phyloP scores from a whole-genome alignment of 2,113 vertebrate genomes.

The Bos javanicus region DNA sequence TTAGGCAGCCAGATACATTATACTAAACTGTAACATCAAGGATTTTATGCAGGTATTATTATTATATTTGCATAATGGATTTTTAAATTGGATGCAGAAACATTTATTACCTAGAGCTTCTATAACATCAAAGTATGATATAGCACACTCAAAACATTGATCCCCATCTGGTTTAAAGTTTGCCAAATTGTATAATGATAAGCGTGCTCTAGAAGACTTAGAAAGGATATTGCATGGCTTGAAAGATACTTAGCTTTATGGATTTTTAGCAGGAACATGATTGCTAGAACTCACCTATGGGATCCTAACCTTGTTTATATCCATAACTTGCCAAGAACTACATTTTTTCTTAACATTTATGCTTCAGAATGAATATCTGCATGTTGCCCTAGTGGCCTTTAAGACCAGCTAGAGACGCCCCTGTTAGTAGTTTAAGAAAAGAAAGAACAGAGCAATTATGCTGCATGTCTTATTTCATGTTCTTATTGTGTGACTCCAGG shows the following conservation, averaged over 20 bases:
- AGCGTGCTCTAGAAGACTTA: slow-evolving; percentile 41
- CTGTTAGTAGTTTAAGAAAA: neutral
- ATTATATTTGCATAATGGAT: slow-evolving; percentile 60
- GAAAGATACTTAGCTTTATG: slow-evolving; percentile 52
- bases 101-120: slow-evolving; percentile 52
- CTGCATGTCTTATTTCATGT: neutral
- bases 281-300: slow-evolving; percentile 26
- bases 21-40: slow-evolving; percentile 42
- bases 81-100: slow-evolving; percentile 56
- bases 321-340: neutral
- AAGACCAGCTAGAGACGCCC: neutral
- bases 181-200: slow-evolving; percentile 49
- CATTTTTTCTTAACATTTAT: slow-evolving; percentile 43
- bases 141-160: slow-evolving; percentile 44
- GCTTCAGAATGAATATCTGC: slow-evolving; percentile 31
- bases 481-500: neutral
- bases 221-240: slow-evolving; percentile 35
- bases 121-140: slow-evolving; percentile 41
- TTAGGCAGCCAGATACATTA: neutral
- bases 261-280: slow-evolving; percentile 45
- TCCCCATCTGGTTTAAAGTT: slow-evolving; percentile 51
- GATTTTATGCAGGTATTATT: slow-evolving; percentile 59
- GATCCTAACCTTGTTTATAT: slow-evolving; percentile 45
- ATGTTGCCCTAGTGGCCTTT: slow-evolving; percentile 19
- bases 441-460: neutral